Evolutionary conservation across 53 echinoderm and acorn worm species (phyloP).

Genomic region (Luidia sarsii): DNA sequence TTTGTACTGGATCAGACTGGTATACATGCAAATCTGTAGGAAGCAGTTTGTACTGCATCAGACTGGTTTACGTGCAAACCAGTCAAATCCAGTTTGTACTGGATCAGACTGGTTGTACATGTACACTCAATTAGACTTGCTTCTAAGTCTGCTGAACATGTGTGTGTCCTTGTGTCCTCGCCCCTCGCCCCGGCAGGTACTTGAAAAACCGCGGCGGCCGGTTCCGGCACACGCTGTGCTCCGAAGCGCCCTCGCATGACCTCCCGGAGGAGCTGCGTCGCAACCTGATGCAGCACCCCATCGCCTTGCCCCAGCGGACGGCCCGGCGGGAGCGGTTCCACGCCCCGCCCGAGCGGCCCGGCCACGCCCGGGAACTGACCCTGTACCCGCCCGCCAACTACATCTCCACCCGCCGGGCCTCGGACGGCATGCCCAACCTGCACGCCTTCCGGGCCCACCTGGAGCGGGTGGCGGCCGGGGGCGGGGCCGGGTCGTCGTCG

Average conservation of each 20-base stretch:
- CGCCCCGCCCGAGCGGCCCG: constrained; percentile 58
- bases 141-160: too few relatives aligned
- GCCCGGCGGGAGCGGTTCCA: constrained; percentile 63
- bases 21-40: background rate
- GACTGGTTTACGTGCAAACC: too few relatives aligned
- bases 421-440: constrained; percentile 87
- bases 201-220: constrained; percentile 62
- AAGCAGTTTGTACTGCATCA: too few relatives aligned
- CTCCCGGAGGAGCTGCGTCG: constrained; percentile 45
- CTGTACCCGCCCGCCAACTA: constrained; percentile 61
- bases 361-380: constrained; percentile 59
- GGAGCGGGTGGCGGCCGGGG: constrained; percentile 68
- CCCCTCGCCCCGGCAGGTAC: constrained; percentile 70
- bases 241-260: constrained; percentile 68
- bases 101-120: too few relatives aligned
- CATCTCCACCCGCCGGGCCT: constrained; percentile 70
- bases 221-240: constrained; percentile 82
- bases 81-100: too few relatives aligned
- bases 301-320: constrained; percentile 54
- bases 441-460: constrained; percentile 70
- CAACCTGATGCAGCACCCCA: constrained; percentile 52
- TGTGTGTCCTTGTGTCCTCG: too few relatives aligned
- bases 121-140: too few relatives aligned
- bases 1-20: background rate
- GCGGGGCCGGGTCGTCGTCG: constrained; percentile 42